Base-by-base conservation (phyloP, 2,113 vertebrate species). In the Crotalus viridis region DNA sequence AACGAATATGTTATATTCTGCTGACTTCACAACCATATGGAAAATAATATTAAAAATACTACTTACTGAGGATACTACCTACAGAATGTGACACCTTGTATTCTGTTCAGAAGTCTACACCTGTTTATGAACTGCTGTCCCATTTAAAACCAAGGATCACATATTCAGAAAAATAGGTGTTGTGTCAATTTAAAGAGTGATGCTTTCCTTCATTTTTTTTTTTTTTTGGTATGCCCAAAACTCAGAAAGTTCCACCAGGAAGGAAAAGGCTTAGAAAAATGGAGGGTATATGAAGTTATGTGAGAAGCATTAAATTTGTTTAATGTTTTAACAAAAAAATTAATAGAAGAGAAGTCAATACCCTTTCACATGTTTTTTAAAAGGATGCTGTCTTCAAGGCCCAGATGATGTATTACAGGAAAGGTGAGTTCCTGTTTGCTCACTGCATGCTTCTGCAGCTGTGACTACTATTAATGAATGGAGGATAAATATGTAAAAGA, bases 251-350 rank as follows among this genome's bases (percentile, higher is more conserved):
- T 24, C 59, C 88, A 90, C 64, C 55, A 86, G 33, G 52, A 2
- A 86, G 33, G 19, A 86, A 61, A 86, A 46, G 24, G 43, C 55
- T 93, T 88, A 92, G 59, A 61, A 90, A 56, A 93, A 86, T 54
- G 13, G 59, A 64, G 46, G n/a, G 17, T 57, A 61, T 46, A 87
- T 8, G n/a, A 48, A 46, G 39, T 6, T 19, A 85, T 59, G 19
- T 51, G 46, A 61, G 89, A 52, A 52, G 43, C 22, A 10, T n/a
- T 3, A 2, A 64, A 22, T 4, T 61, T 54, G 56, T 61, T 81
- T 81, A 43, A 15, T 85, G 55, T 28, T 89, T 93, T 51, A 64
- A 87, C 52, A 57, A 57, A 39, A 39, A 61, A 90, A 33, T 5
- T 54, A 12, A 28, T 8, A 10, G 26, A 24, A 74, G 59, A 74